These are phyloP conservation scores for Drosophila phalerata DNA, from an alignment of 2,888 invertebrate species.

Conservation along the genomic window DNA sequence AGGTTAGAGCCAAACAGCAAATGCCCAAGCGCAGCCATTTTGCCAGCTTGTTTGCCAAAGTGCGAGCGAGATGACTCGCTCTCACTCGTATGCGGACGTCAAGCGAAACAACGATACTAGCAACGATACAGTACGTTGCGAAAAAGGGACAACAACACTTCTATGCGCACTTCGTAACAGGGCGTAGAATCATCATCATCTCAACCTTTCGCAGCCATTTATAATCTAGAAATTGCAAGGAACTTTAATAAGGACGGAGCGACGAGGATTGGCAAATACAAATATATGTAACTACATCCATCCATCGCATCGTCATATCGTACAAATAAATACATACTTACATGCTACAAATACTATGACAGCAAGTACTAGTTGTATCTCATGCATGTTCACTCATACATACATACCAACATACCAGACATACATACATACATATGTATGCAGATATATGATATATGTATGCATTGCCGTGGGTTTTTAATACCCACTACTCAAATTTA, in stretches of 20 bases:
- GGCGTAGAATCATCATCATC: slow-evolving; percentile 55
- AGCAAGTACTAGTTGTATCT: slow-evolving; percentile 1
- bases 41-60: slow-evolving; percentile 19
- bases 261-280: neutral
- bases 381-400: slow-evolving; percentile 1
- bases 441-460: neutral
- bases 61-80: slow-evolving; percentile 34
- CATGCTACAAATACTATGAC: slow-evolving; percentile 7
- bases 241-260: slow-evolving; percentile 54
- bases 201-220: slow-evolving; percentile 48
- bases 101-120: slow-evolving; percentile 29
- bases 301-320: neutral
- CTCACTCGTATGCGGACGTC: neutral
- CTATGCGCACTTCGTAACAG: slow-evolving; percentile 23
- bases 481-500: neutral
- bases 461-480: neutral
- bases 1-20: slow-evolving; percentile 41
- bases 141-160: slow-evolving; percentile 21
- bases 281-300: slow-evolving; percentile 11
- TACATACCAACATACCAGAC: neutral
- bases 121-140: neutral
- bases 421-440: neutral
- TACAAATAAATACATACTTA: slow-evolving; percentile 4
- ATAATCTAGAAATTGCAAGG: slow-evolving; percentile 44
- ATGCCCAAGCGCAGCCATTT: slow-evolving; percentile 61